Base-by-base conservation (phyloP, 2,888 invertebrate species). In the Eupithecia abbreviata region DNA sequence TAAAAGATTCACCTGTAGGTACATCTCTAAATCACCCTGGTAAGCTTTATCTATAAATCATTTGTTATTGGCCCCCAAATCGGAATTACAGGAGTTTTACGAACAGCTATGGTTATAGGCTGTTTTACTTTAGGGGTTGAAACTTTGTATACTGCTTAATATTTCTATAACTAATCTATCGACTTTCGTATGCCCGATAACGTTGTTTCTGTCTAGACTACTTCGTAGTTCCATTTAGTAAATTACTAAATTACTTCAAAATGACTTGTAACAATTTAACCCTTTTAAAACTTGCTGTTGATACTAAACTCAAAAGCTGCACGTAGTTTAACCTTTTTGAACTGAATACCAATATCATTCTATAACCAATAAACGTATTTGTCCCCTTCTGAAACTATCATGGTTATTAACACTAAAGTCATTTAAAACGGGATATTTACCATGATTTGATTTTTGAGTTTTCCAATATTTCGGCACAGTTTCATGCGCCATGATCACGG, bases 21-120 rank as follows among this genome's bases (percentile, higher is more conserved):
- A 62, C 41, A 73, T 72, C 67, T 75, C 72, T 75, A 76, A 75
- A 78, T 74, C 68, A 73, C 66, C 41, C 70, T 72, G 66, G 73
- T 76, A 76, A 76, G 74, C 74, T 74, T 68, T 72, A 67, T 41
- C 51, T 41, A 49, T 78, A 74, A 78, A 76, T 78, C 73, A 73
- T 58, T 43, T 66, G 78, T 69, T 78, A 78, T 78, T 74, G 75
- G 76, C 65, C 76, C 49, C 65, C 76, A 66, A 65, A 74, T 72
- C 73, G 73, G 69, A 78, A 74, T 78, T 68, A 78, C 78, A 73
- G 71, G 67, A 75, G 68, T 73, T 75, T 73, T 75, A 73, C 73
- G 71, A 75, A 75, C 62, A 58, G 43, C 62, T 62, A 62, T 62
- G 30, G 62, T 12, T 30, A 4, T 30, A 62, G 62, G 62, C 62